phyloP scores from a whole-genome alignment of 2,113 vertebrate genomes.

The Hippocampus abdominalis region DNA sequence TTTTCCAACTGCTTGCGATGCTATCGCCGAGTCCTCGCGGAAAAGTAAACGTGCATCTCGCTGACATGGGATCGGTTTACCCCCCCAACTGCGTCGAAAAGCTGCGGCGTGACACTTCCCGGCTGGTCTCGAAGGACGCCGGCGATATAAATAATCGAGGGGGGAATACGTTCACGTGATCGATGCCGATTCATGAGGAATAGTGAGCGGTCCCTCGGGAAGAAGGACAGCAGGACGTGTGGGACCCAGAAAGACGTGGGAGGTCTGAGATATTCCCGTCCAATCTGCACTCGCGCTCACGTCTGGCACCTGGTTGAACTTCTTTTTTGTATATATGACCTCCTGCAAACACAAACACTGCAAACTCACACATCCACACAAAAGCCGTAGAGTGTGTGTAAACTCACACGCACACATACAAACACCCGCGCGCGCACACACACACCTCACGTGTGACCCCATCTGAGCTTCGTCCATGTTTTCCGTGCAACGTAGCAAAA shows the following conservation, averaged over 20 bases:
- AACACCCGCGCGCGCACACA: slow-evolving; percentile 8
- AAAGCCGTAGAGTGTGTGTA: slow-evolving; percentile 29
- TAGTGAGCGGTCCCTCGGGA: slow-evolving; percentile 24
- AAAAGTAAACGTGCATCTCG: slow-evolving; percentile 68
- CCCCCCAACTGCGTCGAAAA: slow-evolving; percentile 42
- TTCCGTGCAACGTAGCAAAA: slow-evolving; percentile 47
- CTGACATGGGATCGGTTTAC: slow-evolving; percentile 42
- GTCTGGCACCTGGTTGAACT: slow-evolving; percentile 65
- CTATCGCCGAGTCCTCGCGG: slow-evolving; percentile 37
- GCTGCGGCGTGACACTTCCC: slow-evolving; percentile 46
- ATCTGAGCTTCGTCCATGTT: slow-evolving; percentile 41
- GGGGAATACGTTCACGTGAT: slow-evolving; percentile 39
- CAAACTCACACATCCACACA: slow-evolving; percentile 49
- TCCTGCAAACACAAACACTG: slow-evolving; percentile 57
- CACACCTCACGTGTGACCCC: slow-evolving; percentile 23
- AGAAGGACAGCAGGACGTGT: slow-evolving; percentile 42
- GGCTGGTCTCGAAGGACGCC: slow-evolving; percentile 37
- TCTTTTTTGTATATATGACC: slow-evolving; percentile 57
- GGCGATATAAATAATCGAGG: slow-evolving; percentile 27
- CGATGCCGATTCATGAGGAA: slow-evolving; percentile 45
- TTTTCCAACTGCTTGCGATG: slow-evolving; percentile 22
- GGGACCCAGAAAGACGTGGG: slow-evolving; percentile 44
- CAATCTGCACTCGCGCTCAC: slow-evolving; percentile 36
- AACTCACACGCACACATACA: slow-evolving; percentile 8
- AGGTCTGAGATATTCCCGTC: slow-evolving; percentile 55